Evolutionary conservation across 2,113 vertebrate species (phyloP).

Genomic region (Holacanthus passer): DNA sequence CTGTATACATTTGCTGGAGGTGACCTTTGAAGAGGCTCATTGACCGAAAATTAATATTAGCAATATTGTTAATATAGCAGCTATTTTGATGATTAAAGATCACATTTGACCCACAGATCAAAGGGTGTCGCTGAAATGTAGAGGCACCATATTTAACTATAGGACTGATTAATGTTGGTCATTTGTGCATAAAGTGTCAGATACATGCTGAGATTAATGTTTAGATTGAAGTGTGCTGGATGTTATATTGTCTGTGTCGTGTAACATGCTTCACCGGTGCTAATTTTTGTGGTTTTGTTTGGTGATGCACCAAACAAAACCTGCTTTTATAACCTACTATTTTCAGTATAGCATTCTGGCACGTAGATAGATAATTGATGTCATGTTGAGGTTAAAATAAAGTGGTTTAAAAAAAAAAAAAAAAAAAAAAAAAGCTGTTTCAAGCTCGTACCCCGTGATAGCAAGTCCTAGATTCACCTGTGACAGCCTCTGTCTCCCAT

Average conservation of each 20-base stretch:
- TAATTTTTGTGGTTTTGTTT: constrained; percentile 43
- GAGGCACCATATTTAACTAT: constrained; percentile 12
- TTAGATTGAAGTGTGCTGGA: constrained; percentile 22
- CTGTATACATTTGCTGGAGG: not conserved
- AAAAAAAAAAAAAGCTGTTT: constrained; percentile 61
- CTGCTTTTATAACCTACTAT: constrained; percentile 48
- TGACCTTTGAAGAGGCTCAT: not conserved
- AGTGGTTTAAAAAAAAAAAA: constrained; percentile 44
- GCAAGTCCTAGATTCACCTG: constrained; percentile 38
- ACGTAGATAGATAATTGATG: constrained; percentile 60
- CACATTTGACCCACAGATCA: not conserved
- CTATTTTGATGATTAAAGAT: not conserved
- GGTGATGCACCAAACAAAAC: constrained; percentile 36
- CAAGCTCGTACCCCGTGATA: constrained; percentile 16
- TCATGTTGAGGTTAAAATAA: constrained; percentile 54
- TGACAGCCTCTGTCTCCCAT: constrained; percentile 1
- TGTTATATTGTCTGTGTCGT: constrained; percentile 23
- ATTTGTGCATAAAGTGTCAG: not conserved
- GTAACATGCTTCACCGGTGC: constrained; percentile 39
- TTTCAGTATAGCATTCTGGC: constrained; percentile 35
- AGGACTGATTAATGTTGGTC: not conserved
- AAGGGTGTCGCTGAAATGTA: not conserved
- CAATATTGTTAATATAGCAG: too few relatives aligned
- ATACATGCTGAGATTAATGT: constrained; percentile 18
- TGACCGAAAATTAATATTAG: not conserved